Conservation (phyloP, 2,888 invertebrate genomes). For the Cheilosia vernalis region DNA sequence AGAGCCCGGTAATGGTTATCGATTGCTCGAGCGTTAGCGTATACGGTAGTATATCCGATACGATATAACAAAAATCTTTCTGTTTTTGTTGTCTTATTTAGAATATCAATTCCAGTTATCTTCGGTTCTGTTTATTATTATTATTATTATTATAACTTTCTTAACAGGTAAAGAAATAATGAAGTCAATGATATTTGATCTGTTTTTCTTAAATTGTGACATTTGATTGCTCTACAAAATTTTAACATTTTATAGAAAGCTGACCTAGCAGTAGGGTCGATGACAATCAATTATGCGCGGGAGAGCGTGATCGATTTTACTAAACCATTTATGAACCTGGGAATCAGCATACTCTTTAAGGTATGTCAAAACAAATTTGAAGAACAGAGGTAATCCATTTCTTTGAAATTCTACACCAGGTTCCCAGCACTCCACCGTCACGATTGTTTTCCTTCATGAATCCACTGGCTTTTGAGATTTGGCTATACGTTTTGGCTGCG, state of each 20-base stretch:
- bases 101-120: too few species aligned
- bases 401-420: conserved; percentile 82
- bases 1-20: too few species aligned
- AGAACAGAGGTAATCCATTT: not conserved
- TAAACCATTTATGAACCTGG: conserved; percentile 95
- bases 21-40: too few species aligned
- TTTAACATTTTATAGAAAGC: conserved; percentile 87
- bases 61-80: too few species aligned
- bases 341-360: conserved; percentile 94
- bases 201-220: not conserved
- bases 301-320: conserved; percentile 96
- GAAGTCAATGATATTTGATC: too few species aligned
- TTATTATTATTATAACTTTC: too few species aligned
- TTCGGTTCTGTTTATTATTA: conserved; percentile 78
- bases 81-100: too few species aligned
- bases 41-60: too few species aligned
- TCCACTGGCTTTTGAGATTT: conserved; percentile 93
- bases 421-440: conserved; percentile 88
- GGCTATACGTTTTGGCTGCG: conserved; percentile 92
- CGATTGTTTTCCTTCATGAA: conserved; percentile 94
- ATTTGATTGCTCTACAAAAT: not conserved
- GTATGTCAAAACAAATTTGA: conserved; percentile 80
- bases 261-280: conserved; percentile 93
- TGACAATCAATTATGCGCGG: conserved; percentile 95
- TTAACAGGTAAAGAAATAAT: too few species aligned